A percentile compares a stretch with the other conserved stretches of the same genome.
Evolutionary conservation across 2,888 invertebrate genomes (phyloP).

Genomic region (Papilio demoleus): DNA sequence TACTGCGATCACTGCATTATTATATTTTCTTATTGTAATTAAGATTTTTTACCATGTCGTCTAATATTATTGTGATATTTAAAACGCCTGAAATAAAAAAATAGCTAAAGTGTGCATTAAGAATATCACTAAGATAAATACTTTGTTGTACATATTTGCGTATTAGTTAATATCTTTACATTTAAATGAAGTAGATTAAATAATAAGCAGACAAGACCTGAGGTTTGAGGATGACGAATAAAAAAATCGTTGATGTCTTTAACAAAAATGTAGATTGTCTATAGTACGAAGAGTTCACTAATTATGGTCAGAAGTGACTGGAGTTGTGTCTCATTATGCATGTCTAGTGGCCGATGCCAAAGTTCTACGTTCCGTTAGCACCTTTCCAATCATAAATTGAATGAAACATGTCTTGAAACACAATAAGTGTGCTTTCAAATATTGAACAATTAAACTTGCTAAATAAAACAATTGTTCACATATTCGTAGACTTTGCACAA

Average conservation of each 20-base stretch:
- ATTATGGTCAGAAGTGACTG: not conserved
- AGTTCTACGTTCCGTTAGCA: conserved; percentile 36
- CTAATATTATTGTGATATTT: too few species aligned
- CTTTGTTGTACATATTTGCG: too few species aligned
- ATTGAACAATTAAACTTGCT: not conserved
- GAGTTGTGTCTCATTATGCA: conserved; percentile 6
- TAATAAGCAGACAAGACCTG: not conserved
- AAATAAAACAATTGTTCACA: not conserved
- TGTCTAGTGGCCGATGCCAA: conserved; percentile 25
- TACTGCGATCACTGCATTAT: too few species aligned
- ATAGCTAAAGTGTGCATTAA: too few species aligned
- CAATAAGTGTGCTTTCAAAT: conserved; percentile 13
- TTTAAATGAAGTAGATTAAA: too few species aligned
- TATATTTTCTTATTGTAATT: too few species aligned
- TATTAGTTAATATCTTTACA: too few species aligned
- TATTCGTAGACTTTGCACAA: not conserved
- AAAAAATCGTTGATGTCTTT: too few species aligned
- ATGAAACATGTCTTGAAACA: conserved; percentile 28
- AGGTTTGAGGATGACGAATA: too few species aligned
- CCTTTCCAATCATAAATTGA: conserved; percentile 39
- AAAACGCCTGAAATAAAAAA: too few species aligned
- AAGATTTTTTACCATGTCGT: too few species aligned
- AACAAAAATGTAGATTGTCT: not conserved
- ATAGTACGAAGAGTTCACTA: not conserved
- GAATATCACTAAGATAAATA: too few species aligned